Percentiles rank a stretch among this genome's conserved stretches.
These are phyloP conservation scores for Illadopsis cleaveri DNA, from an alignment of 2,113 vertebrate genomes.

Conservation along the genomic window DNA sequence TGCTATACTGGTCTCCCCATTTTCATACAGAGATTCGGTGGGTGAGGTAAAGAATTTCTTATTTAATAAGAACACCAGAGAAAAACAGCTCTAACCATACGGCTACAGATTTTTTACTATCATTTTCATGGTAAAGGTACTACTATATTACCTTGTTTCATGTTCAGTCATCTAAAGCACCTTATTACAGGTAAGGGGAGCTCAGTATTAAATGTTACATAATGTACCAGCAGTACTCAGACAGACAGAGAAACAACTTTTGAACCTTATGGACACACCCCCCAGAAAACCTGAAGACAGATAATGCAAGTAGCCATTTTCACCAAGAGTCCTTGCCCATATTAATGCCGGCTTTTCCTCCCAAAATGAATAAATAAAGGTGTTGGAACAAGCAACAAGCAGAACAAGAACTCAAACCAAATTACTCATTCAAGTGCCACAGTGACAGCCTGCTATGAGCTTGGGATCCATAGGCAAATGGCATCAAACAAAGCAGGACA, in stretches of 20 bases:
- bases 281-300: neutral
- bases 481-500: neutral
- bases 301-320: neutral
- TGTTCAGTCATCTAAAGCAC: neutral
- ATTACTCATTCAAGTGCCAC: neutral
- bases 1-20: neutral
- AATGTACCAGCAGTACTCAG: neutral
- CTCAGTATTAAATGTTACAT: neutral
- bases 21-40: neutral
- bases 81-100: neutral
- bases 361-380: constrained; percentile 7
- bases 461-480: neutral
- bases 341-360: neutral
- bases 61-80: neutral
- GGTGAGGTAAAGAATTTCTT: neutral
- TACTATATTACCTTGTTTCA: neutral
- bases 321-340: neutral
- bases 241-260: neutral
- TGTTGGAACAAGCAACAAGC: neutral
- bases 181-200: neutral
- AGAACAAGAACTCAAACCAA: neutral
- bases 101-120: neutral
- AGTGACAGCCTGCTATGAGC: neutral
- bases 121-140: neutral
- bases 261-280: neutral